Percentiles rank a stretch among this genome's conserved stretches.
These are phyloP conservation scores for Eriosoma lanigerum DNA, from an alignment of 1,140 invertebrate genomes.

Conservation along the genomic window DNA sequence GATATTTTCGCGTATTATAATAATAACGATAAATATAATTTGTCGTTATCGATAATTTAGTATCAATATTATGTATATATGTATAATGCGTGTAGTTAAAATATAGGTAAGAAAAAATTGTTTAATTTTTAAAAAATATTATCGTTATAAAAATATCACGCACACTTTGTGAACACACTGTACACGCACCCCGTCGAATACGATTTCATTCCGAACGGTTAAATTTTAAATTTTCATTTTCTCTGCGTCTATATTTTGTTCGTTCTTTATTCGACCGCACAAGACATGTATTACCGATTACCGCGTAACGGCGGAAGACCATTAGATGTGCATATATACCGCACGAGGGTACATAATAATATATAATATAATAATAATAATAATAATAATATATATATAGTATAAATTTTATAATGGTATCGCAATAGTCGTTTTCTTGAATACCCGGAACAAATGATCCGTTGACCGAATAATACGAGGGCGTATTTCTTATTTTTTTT, in stretches of 20 bases:
- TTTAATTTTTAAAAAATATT: too few relatives aligned
- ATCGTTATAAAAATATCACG: too few relatives aligned
- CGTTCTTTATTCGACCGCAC: background rate
- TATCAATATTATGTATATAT: too few relatives aligned
- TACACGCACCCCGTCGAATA: background rate
- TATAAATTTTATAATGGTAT: background rate
- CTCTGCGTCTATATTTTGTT: background rate
- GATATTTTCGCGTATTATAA: too few relatives aligned
- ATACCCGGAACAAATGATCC: conserved; percentile 47
- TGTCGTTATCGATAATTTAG: too few relatives aligned
- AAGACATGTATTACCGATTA: background rate
- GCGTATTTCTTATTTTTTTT: conserved; percentile 8
- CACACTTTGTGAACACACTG: too few relatives aligned
- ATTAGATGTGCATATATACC: background rate
- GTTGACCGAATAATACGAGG: background rate
- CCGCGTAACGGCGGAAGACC: conserved; percentile 18
- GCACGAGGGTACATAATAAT: background rate
- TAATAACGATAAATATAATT: too few relatives aligned
- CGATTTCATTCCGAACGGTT: conserved; percentile 45
- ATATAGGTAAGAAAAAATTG: too few relatives aligned
- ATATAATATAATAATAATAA: conserved; percentile 1
- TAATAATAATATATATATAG: background rate
- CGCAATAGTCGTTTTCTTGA: background rate
- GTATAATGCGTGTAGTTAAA: too few relatives aligned
- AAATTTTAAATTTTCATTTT: conserved; percentile 19